phyloP scores from a whole-genome alignment of 2,797 vertebrate species.

The Macrochelys suwanniensis region DNA sequence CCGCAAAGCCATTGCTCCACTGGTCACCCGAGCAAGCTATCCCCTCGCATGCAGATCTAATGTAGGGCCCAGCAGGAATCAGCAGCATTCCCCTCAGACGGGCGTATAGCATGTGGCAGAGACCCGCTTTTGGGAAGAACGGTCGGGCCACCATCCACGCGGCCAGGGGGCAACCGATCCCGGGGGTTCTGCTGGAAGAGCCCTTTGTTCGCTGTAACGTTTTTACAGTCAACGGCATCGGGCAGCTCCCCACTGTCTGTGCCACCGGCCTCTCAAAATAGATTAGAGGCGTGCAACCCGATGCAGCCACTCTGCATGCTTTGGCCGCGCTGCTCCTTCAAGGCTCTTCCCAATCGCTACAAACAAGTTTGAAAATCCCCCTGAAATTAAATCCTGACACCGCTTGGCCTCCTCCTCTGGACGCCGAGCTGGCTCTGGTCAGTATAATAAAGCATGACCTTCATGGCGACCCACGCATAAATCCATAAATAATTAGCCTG shows the following conservation, averaged over 20 bases:
- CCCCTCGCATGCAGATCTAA: not conserved
- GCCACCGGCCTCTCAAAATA: conserved; percentile 61
- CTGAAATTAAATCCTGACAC: conserved; percentile 69
- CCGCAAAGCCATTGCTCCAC: too few species aligned
- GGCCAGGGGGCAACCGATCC: conserved; percentile 68
- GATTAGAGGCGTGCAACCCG: not conserved
- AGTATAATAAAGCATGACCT: conserved; percentile 54
- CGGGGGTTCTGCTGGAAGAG: conserved; percentile 71
- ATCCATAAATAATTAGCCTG: conserved; percentile 72
- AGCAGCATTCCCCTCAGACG: fast-evolving
- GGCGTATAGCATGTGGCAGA: fast-evolving
- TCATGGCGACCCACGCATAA: conserved; percentile 70
- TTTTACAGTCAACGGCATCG: conserved; percentile 1
- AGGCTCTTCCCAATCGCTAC: not conserved
- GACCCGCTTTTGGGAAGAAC: not conserved
- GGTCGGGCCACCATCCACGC: not conserved
- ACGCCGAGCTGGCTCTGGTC: not conserved
- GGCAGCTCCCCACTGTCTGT: not conserved
- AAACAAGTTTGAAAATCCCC: not conserved
- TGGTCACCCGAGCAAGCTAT: not conserved
- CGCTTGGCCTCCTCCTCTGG: fast-evolving
- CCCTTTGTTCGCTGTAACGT: conserved; percentile 34
- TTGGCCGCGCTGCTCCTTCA: conserved; percentile 29
- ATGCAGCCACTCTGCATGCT: conserved; percentile 57
- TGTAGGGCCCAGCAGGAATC: not conserved